Base-by-base conservation (phyloP, 2,113 vertebrate species). In the Chloebia gouldiae region DNA sequence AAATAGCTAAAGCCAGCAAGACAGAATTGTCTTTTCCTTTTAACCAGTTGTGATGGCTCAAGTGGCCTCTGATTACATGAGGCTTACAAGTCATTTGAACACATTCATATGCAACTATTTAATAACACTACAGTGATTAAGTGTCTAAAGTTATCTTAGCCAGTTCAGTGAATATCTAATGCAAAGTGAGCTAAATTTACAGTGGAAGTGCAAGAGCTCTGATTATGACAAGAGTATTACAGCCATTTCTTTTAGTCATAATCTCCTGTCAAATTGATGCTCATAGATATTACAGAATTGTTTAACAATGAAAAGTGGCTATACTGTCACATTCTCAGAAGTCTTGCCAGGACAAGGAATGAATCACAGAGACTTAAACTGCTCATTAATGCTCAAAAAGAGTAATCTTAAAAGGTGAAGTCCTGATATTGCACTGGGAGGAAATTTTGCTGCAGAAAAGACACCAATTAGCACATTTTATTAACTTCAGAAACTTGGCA, bases 71-170 rank as follows among this genome's bases (percentile, higher is more conserved):
- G 45, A 94, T 90, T 89, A 80, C 54, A 44, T 18, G 65, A 85
- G 27, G 27, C 12, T 90, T 82, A 76, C 78, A 91, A 92, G 59
- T 88, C 59, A 95, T 70, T 66, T 77, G 61, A 91, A 81, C 37
- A 65, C 19, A 73, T 77, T 65, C 72, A 11, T 27, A 87, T 63
- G 66, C 70, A 87, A 75, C 65, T 93, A 68, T 89, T 95, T 95
- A 87, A 95, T 82, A 92, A 95, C 53, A 89, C 31, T n/a, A 35
- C 72, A 76, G n/a, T 53, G 73, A 95, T 95, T 61, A 81, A 81
- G 25, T 79, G 78, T 40, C 91, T 91, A 49, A 69, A 91, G 53
- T 87, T 71, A 93, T 57, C 69, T 89, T 84, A 89, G 83, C 65
- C 91, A 95, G 61, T 25, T 64, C 78, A 89, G 45, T 76, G 73